Percentiles rank a stretch among this genome's conserved stretches.
Evolutionary conservation across 2,797 vertebrate genomes (phyloP).

Genomic region (Orientallactaga sibirica): DNA sequence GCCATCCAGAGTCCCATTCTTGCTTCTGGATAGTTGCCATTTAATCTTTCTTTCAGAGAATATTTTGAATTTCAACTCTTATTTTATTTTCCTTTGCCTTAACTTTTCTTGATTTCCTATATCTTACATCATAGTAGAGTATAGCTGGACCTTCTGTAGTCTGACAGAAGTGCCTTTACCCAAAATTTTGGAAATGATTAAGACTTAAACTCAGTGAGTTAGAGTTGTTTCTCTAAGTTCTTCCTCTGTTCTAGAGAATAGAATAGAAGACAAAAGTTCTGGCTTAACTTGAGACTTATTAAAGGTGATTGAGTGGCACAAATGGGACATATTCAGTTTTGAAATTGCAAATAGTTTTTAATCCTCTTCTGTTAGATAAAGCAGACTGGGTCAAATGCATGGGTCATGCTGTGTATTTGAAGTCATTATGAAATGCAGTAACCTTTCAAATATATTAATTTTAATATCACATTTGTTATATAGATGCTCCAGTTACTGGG

Average conservation of each 20-base stretch:
- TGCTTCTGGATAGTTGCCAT: too few species aligned
- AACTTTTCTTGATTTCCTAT: not conserved
- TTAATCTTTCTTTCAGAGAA: not conserved
- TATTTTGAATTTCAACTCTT: not conserved
- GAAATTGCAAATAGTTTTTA: not conserved
- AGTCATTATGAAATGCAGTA: conserved; percentile 40
- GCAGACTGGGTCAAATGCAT: conserved; percentile 11
- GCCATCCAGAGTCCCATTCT: too few species aligned
- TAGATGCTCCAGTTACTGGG: not conserved
- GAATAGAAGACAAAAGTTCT: not conserved
- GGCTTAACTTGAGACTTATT: conserved; percentile 14
- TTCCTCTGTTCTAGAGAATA: not conserved
- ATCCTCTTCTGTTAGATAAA: conserved; percentile 8
- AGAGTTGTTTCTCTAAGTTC: not conserved
- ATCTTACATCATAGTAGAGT: not conserved
- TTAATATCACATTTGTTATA: conserved; percentile 8
- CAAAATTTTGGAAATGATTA: not conserved
- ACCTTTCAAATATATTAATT: conserved; percentile 51
- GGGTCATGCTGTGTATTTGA: conserved; percentile 1
- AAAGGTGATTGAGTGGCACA: not conserved
- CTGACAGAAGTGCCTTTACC: not conserved
- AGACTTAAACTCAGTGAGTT: not conserved
- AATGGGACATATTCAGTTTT: not conserved
- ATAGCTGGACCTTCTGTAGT: not conserved
- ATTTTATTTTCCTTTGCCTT: not conserved